Evolutionary conservation across 2,113 vertebrate genomes (phyloP).

Genomic region (Orientallactaga bullata): DNA sequence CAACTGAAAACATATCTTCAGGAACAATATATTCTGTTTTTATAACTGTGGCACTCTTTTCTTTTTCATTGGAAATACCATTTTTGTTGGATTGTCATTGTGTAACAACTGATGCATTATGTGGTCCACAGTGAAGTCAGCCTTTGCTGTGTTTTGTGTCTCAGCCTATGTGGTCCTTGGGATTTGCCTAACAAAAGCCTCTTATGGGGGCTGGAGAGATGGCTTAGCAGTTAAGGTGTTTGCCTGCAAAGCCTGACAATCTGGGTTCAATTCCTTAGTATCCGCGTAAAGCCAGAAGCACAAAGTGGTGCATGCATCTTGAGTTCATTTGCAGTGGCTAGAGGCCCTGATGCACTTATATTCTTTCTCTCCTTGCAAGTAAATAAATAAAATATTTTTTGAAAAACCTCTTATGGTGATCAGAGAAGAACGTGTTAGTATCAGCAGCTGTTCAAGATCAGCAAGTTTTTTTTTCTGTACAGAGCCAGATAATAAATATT

Average conservation of each 20-base stretch:
- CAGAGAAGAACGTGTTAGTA: too few relatives aligned
- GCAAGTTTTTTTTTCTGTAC: background rate
- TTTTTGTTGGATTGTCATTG: background rate
- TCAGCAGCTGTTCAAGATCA: background rate
- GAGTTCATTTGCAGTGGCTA: too few relatives aligned
- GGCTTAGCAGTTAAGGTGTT: too few relatives aligned
- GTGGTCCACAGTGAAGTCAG: background rate
- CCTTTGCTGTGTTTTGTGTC: background rate
- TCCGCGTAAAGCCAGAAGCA: too few relatives aligned
- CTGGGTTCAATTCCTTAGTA: too few relatives aligned
- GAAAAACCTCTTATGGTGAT: background rate
- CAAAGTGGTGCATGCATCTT: too few relatives aligned
- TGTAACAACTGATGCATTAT: background rate
- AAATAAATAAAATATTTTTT: too few relatives aligned
- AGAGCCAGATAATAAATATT: background rate
- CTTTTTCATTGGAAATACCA: background rate
- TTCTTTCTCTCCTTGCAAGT: too few relatives aligned
- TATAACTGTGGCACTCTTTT: background rate
- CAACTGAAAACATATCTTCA: slow-evolving; percentile 7
- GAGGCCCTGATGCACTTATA: too few relatives aligned
- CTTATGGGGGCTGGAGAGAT: too few relatives aligned
- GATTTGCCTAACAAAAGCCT: background rate
- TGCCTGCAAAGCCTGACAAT: too few relatives aligned
- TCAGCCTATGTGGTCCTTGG: background rate
- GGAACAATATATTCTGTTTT: background rate